Evolutionary conservation across 2,888 invertebrate genomes (phyloP).

Genomic region (Euclidia mi): DNA sequence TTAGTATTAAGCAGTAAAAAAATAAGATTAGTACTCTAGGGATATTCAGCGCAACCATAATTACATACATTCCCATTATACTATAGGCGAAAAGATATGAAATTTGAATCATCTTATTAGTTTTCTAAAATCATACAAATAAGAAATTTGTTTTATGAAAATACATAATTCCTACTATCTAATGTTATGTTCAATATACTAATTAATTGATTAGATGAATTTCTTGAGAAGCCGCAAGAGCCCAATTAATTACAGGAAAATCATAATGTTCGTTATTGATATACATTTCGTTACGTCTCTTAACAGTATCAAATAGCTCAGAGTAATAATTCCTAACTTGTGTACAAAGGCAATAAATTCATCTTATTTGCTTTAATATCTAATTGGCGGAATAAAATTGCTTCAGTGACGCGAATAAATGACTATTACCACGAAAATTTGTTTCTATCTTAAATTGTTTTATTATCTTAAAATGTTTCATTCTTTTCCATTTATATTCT

Average conservation of each 20-base stretch:
- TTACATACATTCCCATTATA: no score
- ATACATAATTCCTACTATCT: no score
- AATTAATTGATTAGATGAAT: neutral
- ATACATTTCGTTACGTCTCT: slow-evolving; percentile 40
- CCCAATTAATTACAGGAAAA: slow-evolving; percentile 34
- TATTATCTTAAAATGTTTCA: neutral
- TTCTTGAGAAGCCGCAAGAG: slow-evolving; percentile 1
- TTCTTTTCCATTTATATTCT: slow-evolving; percentile 7
- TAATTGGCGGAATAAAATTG: slow-evolving; percentile 33
- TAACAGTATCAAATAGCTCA: slow-evolving; percentile 34
- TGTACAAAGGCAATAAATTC: slow-evolving; percentile 43
- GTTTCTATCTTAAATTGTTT: neutral
- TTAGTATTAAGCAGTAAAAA: no score
- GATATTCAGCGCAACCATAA: no score
- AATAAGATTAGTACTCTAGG: no score
- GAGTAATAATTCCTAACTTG: slow-evolving; percentile 47
- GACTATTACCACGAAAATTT: slow-evolving; percentile 3
- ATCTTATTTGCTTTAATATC: slow-evolving; percentile 23
- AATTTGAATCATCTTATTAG: no score
- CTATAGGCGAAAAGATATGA: no score
- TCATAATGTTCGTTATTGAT: slow-evolving; percentile 34
- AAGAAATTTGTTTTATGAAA: no score
- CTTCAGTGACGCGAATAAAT: slow-evolving; percentile 33
- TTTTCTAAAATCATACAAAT: no score
- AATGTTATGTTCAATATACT: no score